These are phyloP conservation scores for Saxidomus purpurata DNA, from an alignment of 1,140 invertebrate genomes.

Conservation along the genomic window DNA sequence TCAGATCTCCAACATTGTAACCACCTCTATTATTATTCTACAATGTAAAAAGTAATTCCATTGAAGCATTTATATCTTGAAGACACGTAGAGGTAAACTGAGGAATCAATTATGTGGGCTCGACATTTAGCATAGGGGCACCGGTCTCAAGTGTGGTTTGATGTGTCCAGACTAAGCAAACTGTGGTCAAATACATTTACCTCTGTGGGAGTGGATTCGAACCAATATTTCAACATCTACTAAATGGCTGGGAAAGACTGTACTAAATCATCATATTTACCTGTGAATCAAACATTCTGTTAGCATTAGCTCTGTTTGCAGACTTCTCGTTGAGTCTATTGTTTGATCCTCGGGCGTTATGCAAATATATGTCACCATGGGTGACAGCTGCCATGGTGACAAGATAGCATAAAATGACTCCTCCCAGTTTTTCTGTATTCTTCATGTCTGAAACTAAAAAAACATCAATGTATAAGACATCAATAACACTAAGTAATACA, in stretches of 20 bases:
- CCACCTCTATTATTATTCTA: slow-evolving; percentile 86
- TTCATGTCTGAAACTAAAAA: slow-evolving; percentile 5
- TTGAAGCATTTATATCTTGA: too few relatives aligned
- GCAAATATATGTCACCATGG: slow-evolving; percentile 82
- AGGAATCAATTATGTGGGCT: too few relatives aligned
- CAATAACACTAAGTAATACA: too few relatives aligned
- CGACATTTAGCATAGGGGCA: too few relatives aligned
- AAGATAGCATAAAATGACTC: not conserved
- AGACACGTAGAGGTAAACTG: too few relatives aligned
- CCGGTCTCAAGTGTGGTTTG: too few relatives aligned
- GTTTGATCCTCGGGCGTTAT: slow-evolving; percentile 84
- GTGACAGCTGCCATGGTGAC: not conserved
- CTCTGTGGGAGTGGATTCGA: too few relatives aligned
- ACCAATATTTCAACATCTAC: too few relatives aligned
- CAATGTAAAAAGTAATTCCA: slow-evolving; percentile 34
- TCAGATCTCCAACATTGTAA: slow-evolving; percentile 85
- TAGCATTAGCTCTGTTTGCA: slow-evolving; percentile 82
- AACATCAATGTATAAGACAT: too few relatives aligned
- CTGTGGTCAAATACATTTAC: too few relatives aligned
- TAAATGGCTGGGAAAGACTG: too few relatives aligned
- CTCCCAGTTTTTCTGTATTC: not conserved
- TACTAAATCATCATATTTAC: slow-evolving; percentile 72
- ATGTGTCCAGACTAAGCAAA: too few relatives aligned
- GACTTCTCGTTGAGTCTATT: slow-evolving; percentile 85
- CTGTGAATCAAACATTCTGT: slow-evolving; percentile 86